Evolutionary conservation across 2,888 invertebrate species (phyloP).

Genomic region (Aelia acuminata): DNA sequence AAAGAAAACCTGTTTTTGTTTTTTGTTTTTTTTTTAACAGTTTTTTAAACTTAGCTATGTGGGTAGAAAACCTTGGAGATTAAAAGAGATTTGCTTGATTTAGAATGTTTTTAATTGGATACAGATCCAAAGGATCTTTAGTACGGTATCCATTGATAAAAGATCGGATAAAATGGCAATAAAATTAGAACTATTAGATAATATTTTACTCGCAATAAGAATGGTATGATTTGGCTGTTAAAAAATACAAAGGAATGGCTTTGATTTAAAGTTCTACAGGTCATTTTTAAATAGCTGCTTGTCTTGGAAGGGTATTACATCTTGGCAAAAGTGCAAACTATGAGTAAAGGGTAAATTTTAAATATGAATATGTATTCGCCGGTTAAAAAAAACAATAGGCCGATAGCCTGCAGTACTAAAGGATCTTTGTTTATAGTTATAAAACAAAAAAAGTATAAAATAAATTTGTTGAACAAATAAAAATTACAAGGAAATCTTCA

Average conservation of each 20-base stretch:
- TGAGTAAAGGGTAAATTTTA: conserved; percentile 21
- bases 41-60: no score
- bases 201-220: neutral
- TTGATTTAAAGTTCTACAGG: neutral
- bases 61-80: no score
- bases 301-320: conserved; percentile 11
- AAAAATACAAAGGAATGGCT: neutral
- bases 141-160: no score
- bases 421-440: neutral
- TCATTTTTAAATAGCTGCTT: neutral
- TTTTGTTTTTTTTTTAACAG: no score
- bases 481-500: no score
- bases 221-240: neutral
- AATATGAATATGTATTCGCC: neutral
- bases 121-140: neutral
- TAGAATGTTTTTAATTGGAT: neutral
- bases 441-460: neutral
- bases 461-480: neutral
- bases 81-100: no score
- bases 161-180: neutral
- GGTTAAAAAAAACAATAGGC: neutral
- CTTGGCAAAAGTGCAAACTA: conserved; percentile 24
- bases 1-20: no score
- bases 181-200: neutral
- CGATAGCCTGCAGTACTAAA: neutral